Percentiles rank a stretch among this genome's conserved stretches.
These are phyloP conservation scores for Salarias fasciatus DNA, from an alignment of 2,797 vertebrate species.

Conservation along the genomic window DNA sequence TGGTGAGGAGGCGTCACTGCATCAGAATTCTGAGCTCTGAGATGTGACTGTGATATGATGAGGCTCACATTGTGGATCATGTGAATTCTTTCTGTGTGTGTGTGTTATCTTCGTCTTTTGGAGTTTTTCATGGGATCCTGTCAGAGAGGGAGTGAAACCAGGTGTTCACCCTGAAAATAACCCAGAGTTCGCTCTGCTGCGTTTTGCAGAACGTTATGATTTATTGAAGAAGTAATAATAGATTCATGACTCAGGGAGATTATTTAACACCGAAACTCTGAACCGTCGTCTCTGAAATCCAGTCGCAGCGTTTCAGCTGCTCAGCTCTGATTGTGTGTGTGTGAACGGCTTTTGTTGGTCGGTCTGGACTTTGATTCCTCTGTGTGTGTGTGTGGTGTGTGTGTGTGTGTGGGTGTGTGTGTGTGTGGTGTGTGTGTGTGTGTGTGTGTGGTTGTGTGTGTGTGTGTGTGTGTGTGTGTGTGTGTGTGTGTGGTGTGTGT, in stretches of 20 bases:
- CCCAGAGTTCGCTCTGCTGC: background rate
- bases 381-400: background rate
- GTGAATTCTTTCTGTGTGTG: too few species aligned
- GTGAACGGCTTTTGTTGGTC: slow-evolving; percentile 1
- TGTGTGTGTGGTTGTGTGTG: too few species aligned
- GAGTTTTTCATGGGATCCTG: background rate
- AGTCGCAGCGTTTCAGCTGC: background rate
- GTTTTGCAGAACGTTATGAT: too few species aligned
- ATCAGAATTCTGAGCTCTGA: too few species aligned
- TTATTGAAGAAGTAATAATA: too few species aligned
- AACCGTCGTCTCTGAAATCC: background rate
- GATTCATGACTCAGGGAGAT: too few species aligned
- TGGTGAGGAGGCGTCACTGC: too few species aligned
- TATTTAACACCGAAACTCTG: background rate
- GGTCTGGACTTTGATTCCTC: slow-evolving; percentile 29
- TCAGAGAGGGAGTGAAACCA: slow-evolving; percentile 5
- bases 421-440: too few species aligned
- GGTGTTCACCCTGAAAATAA: slow-evolving; percentile 37
- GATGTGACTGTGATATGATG: too few species aligned
- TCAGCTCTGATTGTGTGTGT: too few species aligned
- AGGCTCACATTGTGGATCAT: too few species aligned
- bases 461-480: background rate
- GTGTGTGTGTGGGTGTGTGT: background rate
- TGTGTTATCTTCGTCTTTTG: too few species aligned
- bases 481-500: background rate